Evolutionary conservation across 2,888 invertebrate species (phyloP).

Genomic region (Plemyria rubiginata): DNA sequence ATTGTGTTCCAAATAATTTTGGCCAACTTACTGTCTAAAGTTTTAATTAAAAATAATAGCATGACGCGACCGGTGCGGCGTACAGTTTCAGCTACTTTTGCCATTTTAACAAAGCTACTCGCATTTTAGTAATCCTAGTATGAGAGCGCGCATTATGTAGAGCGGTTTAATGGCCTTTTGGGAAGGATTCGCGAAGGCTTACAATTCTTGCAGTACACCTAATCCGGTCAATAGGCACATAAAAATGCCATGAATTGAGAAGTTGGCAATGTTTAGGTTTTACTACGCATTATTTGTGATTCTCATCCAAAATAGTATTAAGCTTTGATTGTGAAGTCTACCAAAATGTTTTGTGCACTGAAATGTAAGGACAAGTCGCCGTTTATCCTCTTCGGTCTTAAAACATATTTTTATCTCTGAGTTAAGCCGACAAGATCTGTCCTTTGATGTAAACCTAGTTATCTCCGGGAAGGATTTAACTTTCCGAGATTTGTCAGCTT

Average conservation of each 20-base stretch:
- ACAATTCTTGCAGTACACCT: conserved; percentile 49
- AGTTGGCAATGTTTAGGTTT: conserved; percentile 35
- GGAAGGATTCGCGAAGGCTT: conserved; percentile 49
- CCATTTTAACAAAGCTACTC: conserved; percentile 39
- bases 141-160: conserved; percentile 44
- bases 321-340: conserved; percentile 16
- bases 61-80: conserved; percentile 26
- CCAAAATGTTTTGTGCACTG: conserved; percentile 7
- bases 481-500: conserved; percentile 46
- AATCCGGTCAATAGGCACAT: conserved; percentile 47
- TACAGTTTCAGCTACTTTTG: conserved; percentile 36
- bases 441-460: conserved; percentile 41
- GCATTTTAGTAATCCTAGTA: conserved; percentile 36
- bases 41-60: conserved; percentile 40
- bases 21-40: conserved; percentile 24
- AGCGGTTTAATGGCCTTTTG: conserved; percentile 52
- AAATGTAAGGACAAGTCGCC: conserved; percentile 10
- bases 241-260: conserved; percentile 47
- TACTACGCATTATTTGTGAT: conserved; percentile 29
- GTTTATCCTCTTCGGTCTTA: conserved; percentile 25
- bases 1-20: conserved; percentile 13
- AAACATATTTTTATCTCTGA: conserved; percentile 34
- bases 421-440: conserved; percentile 36
- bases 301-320: conserved; percentile 33
- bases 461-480: conserved; percentile 48